These are phyloP conservation scores for Caerostris darwini DNA, from an alignment of 1,140 invertebrate species.

Conservation along the genomic window DNA sequence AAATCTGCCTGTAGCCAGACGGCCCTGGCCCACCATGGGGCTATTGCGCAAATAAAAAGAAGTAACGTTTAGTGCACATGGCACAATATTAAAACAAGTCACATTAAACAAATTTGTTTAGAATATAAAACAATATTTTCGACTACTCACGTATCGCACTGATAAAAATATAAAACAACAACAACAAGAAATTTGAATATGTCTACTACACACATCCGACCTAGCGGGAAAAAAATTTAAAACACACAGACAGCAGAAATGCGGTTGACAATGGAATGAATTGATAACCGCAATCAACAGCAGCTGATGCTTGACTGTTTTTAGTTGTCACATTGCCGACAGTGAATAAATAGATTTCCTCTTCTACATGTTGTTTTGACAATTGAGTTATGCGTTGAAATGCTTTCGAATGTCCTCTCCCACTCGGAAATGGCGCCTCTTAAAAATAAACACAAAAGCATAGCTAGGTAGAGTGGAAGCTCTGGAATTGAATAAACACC, in stretches of 20 bases:
- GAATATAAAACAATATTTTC: too few relatives aligned
- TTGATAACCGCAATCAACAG: constrained; percentile 32
- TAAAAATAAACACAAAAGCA: neutral
- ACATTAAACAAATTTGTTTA: too few relatives aligned
- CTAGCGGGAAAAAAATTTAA: neutral
- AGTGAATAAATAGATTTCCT: constrained; percentile 11
- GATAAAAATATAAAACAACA: too few relatives aligned
- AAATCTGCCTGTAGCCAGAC: too few relatives aligned
- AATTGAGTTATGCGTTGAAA: constrained; percentile 44
- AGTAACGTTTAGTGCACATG: too few relatives aligned
- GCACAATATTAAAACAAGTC: too few relatives aligned
- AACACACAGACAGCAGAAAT: neutral
- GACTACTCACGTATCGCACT: too few relatives aligned
- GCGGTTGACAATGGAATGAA: neutral
- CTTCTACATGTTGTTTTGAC: constrained; percentile 56
- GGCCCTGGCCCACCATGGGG: too few relatives aligned
- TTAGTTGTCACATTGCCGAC: constrained; percentile 2
- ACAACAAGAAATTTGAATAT: too few relatives aligned
- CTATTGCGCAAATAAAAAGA: too few relatives aligned
- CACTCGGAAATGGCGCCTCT: neutral
- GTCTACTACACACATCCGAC: neutral
- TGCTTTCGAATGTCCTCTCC: neutral
- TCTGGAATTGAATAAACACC: neutral
- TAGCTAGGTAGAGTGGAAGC: neutral
- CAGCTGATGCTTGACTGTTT: constrained; percentile 54